Evolutionary conservation across 2,113 vertebrate genomes (phyloP), one percentile per base, ranked within the genome.

Genomic region (Bufo gargarizans): DNA sequence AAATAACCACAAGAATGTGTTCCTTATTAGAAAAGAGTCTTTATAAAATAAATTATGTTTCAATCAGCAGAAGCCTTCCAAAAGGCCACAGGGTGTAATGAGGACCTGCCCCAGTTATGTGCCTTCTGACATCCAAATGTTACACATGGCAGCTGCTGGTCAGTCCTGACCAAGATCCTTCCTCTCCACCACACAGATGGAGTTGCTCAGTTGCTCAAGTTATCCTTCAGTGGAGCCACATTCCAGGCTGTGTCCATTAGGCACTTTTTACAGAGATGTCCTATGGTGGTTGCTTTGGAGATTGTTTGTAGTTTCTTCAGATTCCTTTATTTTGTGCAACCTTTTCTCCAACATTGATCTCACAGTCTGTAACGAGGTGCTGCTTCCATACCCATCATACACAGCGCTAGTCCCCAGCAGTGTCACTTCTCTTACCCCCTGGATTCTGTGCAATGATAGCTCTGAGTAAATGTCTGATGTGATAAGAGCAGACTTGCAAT

Each of bases 381-480:
- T 87, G 3, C 92, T 91, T 59, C 85, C 90, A 53, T 91, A 89
- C 2, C 92, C 93, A 0, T 93, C 93, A 1, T 93, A 93, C 22
- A 93, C 95, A 0, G 96, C 91, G 88, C 96, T 96, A 67, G 96
- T 94, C 0, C 94, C 95, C 89, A 98, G 78, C 53, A 98, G 90
- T 91, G 96, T 96, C 86, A 97, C 78, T 84, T 96, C 93, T 82
- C 96, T 93, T 56, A 96, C 93, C 22, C 82, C 85, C 0, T 88
- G 55, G 69, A 96, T 2, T 0, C 87, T 88, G 77, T 93, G 93
- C 89, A 98, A 92, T 33, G 93, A 95, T 91, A 98, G 93, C 53
- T 96, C 96, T 4, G 93, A 92, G 11, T 88, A 93, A 77, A 99
- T 94, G 91, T 97, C 96, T 0, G 92, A 90, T 5, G 93, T 2